These are phyloP conservation scores for Excalfactoria chinensis DNA, from an alignment of 2,113 vertebrate genomes.

Conservation along the genomic window DNA sequence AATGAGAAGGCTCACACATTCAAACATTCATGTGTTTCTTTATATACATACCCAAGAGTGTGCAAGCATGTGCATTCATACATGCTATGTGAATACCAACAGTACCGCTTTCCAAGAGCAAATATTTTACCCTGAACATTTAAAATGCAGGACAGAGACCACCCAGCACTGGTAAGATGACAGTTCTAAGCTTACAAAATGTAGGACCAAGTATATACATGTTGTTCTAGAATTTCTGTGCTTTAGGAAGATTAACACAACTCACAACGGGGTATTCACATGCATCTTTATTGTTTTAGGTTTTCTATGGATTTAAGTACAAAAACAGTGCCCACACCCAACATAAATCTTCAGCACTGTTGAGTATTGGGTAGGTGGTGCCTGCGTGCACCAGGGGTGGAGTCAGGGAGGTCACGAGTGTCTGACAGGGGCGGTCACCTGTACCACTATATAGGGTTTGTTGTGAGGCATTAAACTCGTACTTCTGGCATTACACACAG, in stretches of 20 bases:
- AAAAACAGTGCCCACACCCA: neutral
- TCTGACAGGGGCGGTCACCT: too few species aligned
- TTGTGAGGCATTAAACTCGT: too few species aligned
- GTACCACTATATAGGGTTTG: too few species aligned
- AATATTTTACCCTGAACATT: neutral
- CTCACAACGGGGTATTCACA: neutral
- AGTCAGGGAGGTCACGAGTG: too few species aligned
- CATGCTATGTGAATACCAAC: neutral
- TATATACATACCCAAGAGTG: accelerated
- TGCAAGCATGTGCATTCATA: neutral
- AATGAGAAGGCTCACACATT: neutral
- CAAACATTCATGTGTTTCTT: neutral
- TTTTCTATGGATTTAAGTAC: neutral
- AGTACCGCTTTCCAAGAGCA: neutral
- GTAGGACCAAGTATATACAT: neutral
- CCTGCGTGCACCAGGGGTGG: too few species aligned
- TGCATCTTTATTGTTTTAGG: neutral
- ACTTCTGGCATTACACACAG: too few species aligned
- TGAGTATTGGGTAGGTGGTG: too few species aligned
- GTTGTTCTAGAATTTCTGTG: neutral
- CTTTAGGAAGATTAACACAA: neutral
- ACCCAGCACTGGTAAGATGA: neutral
- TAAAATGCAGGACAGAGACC: neutral
- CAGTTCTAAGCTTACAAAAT: neutral
- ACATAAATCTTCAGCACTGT: neutral